Conservation (phyloP, 2,888 invertebrate species). For the Diadegma fenestrale region DNA sequence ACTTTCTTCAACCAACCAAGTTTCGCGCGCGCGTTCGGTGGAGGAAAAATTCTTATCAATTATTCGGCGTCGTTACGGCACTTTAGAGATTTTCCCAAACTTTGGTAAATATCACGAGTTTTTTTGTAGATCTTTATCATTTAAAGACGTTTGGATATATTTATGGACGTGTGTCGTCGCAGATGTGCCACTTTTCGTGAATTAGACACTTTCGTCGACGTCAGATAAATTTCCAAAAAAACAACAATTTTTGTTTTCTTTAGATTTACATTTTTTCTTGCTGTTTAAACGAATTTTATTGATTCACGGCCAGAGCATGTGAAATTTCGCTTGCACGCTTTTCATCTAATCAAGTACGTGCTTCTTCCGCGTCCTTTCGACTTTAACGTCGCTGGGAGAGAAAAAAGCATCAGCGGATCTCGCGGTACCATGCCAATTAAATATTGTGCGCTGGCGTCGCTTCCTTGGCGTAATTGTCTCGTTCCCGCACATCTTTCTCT, state of each 20-base stretch:
- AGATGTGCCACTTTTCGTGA: background rate
- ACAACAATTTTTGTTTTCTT: too few relatives aligned
- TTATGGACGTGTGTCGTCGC: background rate
- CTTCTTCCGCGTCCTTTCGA: background rate
- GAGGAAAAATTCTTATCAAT: background rate
- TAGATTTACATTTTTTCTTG: background rate
- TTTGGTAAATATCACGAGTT: background rate
- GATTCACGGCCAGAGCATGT: background rate
- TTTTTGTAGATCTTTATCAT: background rate
- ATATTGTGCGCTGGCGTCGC: slow-evolving; percentile 73
- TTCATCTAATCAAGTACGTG: slow-evolving; percentile 15
- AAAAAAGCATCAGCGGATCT: slow-evolving; percentile 59
- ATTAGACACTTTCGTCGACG: background rate
- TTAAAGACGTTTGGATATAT: background rate
- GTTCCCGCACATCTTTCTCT: slow-evolving; percentile 64
- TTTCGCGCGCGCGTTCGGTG: background rate
- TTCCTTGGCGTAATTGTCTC: slow-evolving; percentile 77
- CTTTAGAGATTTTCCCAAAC: background rate
- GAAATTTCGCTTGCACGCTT: background rate
- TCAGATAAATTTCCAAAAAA: too few relatives aligned
- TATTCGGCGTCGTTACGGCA: background rate
- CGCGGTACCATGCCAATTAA: slow-evolving; percentile 74
- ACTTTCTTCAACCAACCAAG: background rate
- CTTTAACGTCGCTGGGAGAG: slow-evolving; percentile 51
- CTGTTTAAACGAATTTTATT: background rate